Base-by-base conservation (phyloP, 2,113 vertebrate species). In the Piprites chloris region DNA sequence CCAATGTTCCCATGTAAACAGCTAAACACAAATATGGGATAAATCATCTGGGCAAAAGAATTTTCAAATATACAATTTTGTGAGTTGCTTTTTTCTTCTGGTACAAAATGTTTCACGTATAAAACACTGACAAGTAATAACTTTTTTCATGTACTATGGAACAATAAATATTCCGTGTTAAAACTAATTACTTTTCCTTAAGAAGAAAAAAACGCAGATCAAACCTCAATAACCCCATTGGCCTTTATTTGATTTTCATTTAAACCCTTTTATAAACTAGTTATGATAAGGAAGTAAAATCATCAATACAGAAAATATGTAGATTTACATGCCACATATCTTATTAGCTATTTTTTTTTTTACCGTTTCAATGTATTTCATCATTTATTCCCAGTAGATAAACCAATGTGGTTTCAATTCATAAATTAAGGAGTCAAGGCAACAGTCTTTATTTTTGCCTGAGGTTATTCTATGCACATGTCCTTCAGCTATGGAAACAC, bases 401-500 rank as follows among this genome's bases (percentile, higher is more conserved):
- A 95, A 87, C 65, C 81, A 93, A 67, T 78, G 66, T 94, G 83
- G 88, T 95, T 95, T 95, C 42, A 93, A 93, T 94, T 92, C 77
- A 42, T 44, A 80, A 86, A 35, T 58, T 88, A 53, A 56, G 71
- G 24, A 91, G 37, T 37, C 91, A 85, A 55, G 89, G 56, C 27
- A 96, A n/a, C 63, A 91, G 30, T 89, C 85, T 49, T 78, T 91
- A 58, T 92, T 89, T 88, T 96, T 92, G 44, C 35, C 22, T 81
- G 53, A 95, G 78, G 77, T 94, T 94, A 74, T 78, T 96, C 95
- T 93, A 77, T 92, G 24, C 74, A 93, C 32, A 62, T 79, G 87
- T 71, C 73, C 62, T 97, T 95, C 68, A 90, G 83, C 93, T 91
- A 93, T 96, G 75, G 91, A 96, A 93, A 62, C 37, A 61, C 89